These are phyloP conservation scores for Sipha maydis DNA, from an alignment of 2,888 invertebrate species.

Conservation along the genomic window DNA sequence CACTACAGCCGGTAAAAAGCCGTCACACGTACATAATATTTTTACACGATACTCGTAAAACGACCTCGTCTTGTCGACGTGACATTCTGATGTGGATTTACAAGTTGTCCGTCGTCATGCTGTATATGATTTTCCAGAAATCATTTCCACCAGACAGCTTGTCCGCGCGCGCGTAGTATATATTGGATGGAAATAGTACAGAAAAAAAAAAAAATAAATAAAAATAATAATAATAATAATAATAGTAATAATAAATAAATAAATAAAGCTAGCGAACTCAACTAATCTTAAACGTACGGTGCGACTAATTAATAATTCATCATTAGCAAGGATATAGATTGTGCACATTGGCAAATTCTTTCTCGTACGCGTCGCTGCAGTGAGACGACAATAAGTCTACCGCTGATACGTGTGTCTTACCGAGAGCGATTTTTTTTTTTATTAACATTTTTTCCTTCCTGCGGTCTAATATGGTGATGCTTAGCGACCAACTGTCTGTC, in stretches of 20 bases:
- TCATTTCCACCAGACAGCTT: constrained; percentile 48
- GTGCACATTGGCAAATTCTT: constrained; percentile 42
- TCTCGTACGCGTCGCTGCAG: constrained; percentile 29
- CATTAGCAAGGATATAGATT: constrained; percentile 49
- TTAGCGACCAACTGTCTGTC: constrained; percentile 61
- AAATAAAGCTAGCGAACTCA: constrained; percentile 26
- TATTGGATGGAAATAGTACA: background rate
- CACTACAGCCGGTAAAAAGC: background rate
- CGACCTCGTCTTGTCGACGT: constrained; percentile 37
- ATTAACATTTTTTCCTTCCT: constrained; percentile 19
- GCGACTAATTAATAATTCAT: constrained; percentile 60
- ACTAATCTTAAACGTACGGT: constrained; percentile 37
- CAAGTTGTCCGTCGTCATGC: constrained; percentile 6
- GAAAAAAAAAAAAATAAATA: background rate
- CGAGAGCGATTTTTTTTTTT: constrained; percentile 21
- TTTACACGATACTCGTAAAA: constrained; percentile 19
- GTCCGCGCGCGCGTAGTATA: background rate
- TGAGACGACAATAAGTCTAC: constrained; percentile 61
- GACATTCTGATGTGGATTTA: constrained; percentile 39
- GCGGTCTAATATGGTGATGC: constrained; percentile 55
- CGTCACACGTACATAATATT: background rate
- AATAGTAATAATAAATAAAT: background rate
- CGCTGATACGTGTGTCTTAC: constrained; percentile 4
- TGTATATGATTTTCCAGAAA: constrained; percentile 45
- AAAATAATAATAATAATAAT: too few relatives aligned